Conservation (phyloP, 2,888 invertebrate genomes). For the Pediacus dermestoides region DNA sequence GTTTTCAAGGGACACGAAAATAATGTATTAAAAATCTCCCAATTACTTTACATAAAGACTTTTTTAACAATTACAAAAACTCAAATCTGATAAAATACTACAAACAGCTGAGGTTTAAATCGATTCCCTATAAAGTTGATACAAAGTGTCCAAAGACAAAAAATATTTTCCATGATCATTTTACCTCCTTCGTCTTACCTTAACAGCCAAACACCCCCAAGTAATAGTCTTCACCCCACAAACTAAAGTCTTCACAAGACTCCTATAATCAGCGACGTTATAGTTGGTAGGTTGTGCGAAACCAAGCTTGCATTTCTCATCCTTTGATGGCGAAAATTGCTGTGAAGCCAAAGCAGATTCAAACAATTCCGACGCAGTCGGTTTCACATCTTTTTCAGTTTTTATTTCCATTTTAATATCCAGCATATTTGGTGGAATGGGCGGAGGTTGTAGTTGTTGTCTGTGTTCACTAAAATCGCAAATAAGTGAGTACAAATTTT, state of each 20-base stretch:
- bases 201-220: constrained; percentile 89
- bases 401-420: constrained; percentile 33
- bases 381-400: constrained; percentile 52
- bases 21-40: too few species aligned
- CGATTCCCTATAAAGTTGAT: too few species aligned
- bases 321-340: constrained; percentile 41
- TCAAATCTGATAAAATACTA: too few species aligned
- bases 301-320: constrained; percentile 69
- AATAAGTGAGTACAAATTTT: not conserved
- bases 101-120: too few species aligned
- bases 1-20: too few species aligned
- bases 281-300: constrained; percentile 72
- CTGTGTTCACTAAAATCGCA: constrained; percentile 34
- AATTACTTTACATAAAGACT: too few species aligned
- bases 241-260: constrained; percentile 90
- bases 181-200: constrained; percentile 42
- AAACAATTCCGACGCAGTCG: constrained; percentile 47
- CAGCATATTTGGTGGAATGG: constrained; percentile 27
- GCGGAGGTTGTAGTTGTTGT: constrained; percentile 42
- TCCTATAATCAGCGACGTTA: constrained; percentile 86
- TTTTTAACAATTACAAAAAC: constrained; percentile 48
- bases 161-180: not conserved
- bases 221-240: constrained; percentile 96
- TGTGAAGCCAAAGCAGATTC: constrained; percentile 39
- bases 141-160: too few species aligned